Evolutionary conservation across 2,113 vertebrate species (phyloP), one percentile per base, ranked within the genome.

Genomic region (Sakesphorus luctuosus): DNA sequence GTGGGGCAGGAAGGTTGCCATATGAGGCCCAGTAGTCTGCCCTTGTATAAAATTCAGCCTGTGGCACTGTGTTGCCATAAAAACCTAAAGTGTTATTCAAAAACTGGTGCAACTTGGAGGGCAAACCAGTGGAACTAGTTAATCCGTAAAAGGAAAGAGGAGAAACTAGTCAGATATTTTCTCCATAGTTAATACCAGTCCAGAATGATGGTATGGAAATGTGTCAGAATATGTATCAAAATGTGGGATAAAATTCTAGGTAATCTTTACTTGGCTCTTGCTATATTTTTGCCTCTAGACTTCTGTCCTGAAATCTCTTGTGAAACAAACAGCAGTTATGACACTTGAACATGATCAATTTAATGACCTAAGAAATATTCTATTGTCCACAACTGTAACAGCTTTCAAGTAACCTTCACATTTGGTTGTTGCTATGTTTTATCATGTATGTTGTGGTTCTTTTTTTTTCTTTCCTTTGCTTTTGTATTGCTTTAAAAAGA

Each of bases 401-500:
- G 61, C 80, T 95, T 95, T 95, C 76, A 82, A 77, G 52, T 52
- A 96, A 94, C 83, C 88, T 96, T 96, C 89, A 89, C 63, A 50
- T 96, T 96, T 95, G 71, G 84, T 55, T 86, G 59, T 71, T 78
- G 56, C 40, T 92, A 52, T 83, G 52, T 96, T 96, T 95, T 89
- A 94, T 97, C 93, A 95, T 91, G 94, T 84, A 95, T 94, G 93
- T 90, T 91, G 66, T 87, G 36, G 46, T 28, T 95, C 65, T 76
- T 96, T 93, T 53, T 26, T 28, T 4, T 33, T 55, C 25, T 56
- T 69, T 26, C 33, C 35, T 93, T 96, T 93, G 89, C 93, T 96
- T 97, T 97, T 96, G 91, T 97, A 84, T 93, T 94, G 68, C 79
- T 90, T 97, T 96, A 97, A 97, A 97, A 97, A 97, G 96, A 97